phyloP scores from a whole-genome alignment of 2,888 invertebrate species.

The Drosophila pullipes region DNA sequence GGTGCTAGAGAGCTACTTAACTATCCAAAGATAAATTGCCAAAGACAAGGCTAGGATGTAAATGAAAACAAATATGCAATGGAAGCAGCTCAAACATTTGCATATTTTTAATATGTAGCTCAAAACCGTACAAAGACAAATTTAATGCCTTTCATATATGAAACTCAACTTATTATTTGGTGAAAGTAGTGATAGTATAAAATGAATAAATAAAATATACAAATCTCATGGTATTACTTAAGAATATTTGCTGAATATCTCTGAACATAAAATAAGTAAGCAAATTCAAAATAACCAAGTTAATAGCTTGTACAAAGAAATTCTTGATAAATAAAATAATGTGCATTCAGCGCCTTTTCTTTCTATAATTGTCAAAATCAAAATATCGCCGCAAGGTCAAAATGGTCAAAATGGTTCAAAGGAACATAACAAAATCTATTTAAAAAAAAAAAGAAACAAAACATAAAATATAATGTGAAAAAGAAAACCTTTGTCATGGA shows the following conservation, averaged over 20 bases:
- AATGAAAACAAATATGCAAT: constrained; percentile 19
- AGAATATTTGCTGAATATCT: neutral
- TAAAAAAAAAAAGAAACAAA: neutral
- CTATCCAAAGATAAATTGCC: constrained; percentile 25
- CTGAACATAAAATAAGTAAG: neutral
- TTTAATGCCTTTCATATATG: neutral
- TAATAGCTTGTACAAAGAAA: neutral
- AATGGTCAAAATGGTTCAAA: constrained; percentile 34
- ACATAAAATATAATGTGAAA: constrained; percentile 30
- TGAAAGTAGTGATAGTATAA: neutral
- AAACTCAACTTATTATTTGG: neutral
- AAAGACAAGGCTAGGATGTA: constrained; percentile 11
- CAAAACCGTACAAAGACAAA: neutral
- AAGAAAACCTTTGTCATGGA: constrained; percentile 59
- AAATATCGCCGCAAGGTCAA: constrained; percentile 50
- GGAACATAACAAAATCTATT: constrained; percentile 6
- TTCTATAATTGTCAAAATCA: constrained; percentile 32
- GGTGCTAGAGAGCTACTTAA: constrained; percentile 12
- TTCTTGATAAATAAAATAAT: neutral
- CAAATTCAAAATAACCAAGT: neutral
- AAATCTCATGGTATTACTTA: neutral
- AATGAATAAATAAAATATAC: neutral
- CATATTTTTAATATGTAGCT: neutral
- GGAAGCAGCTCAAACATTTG: constrained; percentile 1
- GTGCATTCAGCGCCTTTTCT: constrained; percentile 11